phyloP scores from a whole-genome alignment of 53 echinoderm and acorn worm genomes.

The Henricia sp. region DNA sequence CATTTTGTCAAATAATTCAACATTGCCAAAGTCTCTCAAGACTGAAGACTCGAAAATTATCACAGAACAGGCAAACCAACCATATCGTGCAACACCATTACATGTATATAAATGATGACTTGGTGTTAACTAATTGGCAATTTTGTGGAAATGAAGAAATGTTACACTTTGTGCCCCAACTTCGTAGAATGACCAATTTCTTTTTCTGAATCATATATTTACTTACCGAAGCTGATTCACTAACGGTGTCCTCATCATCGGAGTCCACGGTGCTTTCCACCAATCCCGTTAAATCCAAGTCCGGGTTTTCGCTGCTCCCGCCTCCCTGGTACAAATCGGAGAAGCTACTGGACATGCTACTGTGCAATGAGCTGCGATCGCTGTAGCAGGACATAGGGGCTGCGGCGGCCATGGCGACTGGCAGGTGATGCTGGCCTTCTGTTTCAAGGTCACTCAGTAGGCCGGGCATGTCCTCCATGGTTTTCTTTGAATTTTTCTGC shows the following conservation, averaged over 20 bases:
- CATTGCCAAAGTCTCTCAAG: too few relatives aligned
- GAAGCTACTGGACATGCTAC: constrained; percentile 94
- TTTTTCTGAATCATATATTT: too few relatives aligned
- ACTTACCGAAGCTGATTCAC: constrained; percentile 95
- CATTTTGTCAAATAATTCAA: too few relatives aligned
- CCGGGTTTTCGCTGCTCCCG: constrained; percentile 72
- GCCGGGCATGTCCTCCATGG: constrained; percentile 80
- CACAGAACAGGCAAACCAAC: too few relatives aligned
- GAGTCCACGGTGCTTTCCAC: constrained; percentile 97
- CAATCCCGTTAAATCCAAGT: constrained; percentile 83
- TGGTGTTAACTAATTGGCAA: too few relatives aligned
- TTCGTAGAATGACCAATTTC: too few relatives aligned
- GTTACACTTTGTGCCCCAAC: too few relatives aligned
- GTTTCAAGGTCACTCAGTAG: constrained; percentile 75
- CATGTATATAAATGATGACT: too few relatives aligned
- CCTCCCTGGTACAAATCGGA: constrained; percentile 74
- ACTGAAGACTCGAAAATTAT: too few relatives aligned
- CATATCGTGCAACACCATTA: too few relatives aligned
- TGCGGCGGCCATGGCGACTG: constrained; percentile 52
- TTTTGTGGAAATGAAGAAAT: too few relatives aligned
- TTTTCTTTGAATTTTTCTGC: constrained; percentile 85
- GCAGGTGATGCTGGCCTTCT: constrained; percentile 47
- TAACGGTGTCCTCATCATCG: constrained; percentile 90
- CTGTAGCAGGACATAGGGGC: constrained; percentile 83
- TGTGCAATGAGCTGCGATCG: constrained; percentile 91